Evolutionary conservation across 2,888 invertebrate species (phyloP).

Genomic region (Aphidoletes aphidimyza): DNA sequence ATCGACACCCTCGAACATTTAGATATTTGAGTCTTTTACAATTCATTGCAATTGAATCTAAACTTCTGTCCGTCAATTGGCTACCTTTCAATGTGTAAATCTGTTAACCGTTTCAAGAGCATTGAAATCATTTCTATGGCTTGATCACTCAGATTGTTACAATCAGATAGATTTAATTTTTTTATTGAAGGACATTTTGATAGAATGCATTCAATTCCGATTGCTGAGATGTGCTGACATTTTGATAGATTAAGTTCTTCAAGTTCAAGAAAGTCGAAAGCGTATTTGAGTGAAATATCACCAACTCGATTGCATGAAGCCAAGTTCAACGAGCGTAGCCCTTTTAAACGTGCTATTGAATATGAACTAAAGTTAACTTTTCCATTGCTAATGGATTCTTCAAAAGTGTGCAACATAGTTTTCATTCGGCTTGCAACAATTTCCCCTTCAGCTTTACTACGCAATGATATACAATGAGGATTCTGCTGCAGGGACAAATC

Average conservation of each 20-base stretch:
- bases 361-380: slow-evolving; percentile 59
- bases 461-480: slow-evolving; percentile 68
- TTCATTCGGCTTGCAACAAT: slow-evolving; percentile 75
- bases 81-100: slow-evolving; percentile 67
- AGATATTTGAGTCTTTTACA: slow-evolving; percentile 65
- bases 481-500: slow-evolving; percentile 57
- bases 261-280: slow-evolving; percentile 75
- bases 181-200: slow-evolving; percentile 77
- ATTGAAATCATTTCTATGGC: slow-evolving; percentile 68
- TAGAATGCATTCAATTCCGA: slow-evolving; percentile 73
- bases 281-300: slow-evolving; percentile 77
- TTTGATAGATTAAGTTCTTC: slow-evolving; percentile 72
- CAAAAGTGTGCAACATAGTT: slow-evolving; percentile 73
- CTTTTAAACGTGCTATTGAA: slow-evolving; percentile 69
- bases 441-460: slow-evolving; percentile 76
- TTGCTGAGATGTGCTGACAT: slow-evolving; percentile 76
- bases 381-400: slow-evolving; percentile 62
- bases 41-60: slow-evolving; percentile 68
- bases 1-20: slow-evolving; percentile 62
- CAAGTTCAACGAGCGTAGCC: slow-evolving; percentile 72
- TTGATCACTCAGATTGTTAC: slow-evolving; percentile 76
- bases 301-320: slow-evolving; percentile 77
- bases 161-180: slow-evolving; percentile 74
- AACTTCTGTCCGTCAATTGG: slow-evolving; percentile 68
- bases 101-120: slow-evolving; percentile 64